phyloP scores from a whole-genome alignment of 2,888 invertebrate genomes.

The Adineta ricciae region DNA sequence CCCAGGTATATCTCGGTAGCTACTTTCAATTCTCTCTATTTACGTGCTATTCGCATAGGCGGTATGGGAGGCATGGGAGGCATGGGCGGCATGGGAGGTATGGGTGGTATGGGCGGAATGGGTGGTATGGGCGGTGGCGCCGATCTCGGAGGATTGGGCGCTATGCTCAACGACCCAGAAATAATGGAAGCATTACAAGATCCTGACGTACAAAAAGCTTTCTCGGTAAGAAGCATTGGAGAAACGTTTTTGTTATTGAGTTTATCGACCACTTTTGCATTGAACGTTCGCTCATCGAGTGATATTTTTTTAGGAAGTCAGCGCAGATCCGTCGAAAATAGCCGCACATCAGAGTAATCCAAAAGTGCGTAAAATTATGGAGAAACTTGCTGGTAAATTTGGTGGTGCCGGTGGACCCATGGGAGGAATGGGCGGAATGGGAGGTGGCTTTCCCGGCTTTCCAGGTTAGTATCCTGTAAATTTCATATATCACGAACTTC shows the following conservation, averaged over 20 bases:
- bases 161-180: constrained; percentile 40
- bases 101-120: neutral
- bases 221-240: constrained; percentile 49
- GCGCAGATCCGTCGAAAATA: constrained; percentile 69
- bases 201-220: constrained; percentile 65
- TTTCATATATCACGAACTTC: neutral
- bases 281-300: too few species aligned
- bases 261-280: neutral
- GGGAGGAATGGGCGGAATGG: constrained; percentile 38
- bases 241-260: neutral
- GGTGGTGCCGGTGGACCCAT: constrained; percentile 53
- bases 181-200: constrained; percentile 54
- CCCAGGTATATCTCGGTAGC: neutral
- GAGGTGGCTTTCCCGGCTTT: constrained; percentile 26
- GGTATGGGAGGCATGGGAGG: neutral
- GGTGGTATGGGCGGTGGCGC: neutral
- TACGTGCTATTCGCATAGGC: neutral
- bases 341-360: constrained; percentile 77
- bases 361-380: constrained; percentile 67
- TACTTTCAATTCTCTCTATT: neutral
- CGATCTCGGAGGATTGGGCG: constrained; percentile 25
- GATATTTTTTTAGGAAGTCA: constrained; percentile 60
- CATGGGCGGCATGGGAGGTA: neutral
- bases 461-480: neutral
- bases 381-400: constrained; percentile 62